phyloP scores from a whole-genome alignment of 1,140 invertebrate species.

The Macrosteles quadrilineatus region DNA sequence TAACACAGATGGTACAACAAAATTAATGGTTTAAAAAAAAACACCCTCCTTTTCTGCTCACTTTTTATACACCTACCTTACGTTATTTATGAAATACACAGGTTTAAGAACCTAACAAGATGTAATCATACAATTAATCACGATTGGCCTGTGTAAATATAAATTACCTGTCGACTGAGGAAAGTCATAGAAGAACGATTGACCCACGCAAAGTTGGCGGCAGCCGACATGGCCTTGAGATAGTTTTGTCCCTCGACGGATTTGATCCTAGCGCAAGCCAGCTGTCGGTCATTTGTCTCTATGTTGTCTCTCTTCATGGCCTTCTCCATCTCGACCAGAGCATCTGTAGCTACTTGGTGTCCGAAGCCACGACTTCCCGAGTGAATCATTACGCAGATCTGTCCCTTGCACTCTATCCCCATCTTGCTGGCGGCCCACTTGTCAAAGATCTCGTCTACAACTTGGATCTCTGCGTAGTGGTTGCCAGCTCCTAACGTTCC shows the following conservation, averaged over 20 bases:
- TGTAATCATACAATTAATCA: too few species aligned
- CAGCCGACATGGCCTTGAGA: conserved; percentile 97
- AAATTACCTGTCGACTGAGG: conserved; percentile 79
- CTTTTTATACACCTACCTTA: too few species aligned
- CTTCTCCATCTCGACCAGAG: conserved; percentile 98
- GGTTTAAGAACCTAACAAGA: too few species aligned
- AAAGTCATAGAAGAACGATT: conserved; percentile 99
- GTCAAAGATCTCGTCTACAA: conserved; percentile 99
- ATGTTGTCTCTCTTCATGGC: conserved; percentile 99
- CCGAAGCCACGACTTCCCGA: conserved; percentile 98
- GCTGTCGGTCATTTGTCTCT: conserved; percentile 95
- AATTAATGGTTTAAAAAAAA: too few species aligned
- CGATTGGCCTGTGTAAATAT: neutral
- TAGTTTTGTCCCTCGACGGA: conserved; percentile 96
- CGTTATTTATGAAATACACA: too few species aligned
- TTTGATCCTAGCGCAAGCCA: conserved; percentile 96
- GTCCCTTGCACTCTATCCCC: conserved; percentile 96
- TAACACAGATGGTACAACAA: too few species aligned
- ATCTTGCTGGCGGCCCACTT: conserved; percentile 97
- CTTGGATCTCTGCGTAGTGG: conserved; percentile 99
- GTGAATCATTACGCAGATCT: conserved; percentile 99
- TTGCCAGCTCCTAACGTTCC: conserved; percentile 99
- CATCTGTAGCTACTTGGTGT: conserved; percentile 99
- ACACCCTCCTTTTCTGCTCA: too few species aligned
- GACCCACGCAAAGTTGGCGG: conserved; percentile 99